Evolutionary conservation across 2,797 vertebrate species (phyloP).

Genomic region (Chelmon rostratus): DNA sequence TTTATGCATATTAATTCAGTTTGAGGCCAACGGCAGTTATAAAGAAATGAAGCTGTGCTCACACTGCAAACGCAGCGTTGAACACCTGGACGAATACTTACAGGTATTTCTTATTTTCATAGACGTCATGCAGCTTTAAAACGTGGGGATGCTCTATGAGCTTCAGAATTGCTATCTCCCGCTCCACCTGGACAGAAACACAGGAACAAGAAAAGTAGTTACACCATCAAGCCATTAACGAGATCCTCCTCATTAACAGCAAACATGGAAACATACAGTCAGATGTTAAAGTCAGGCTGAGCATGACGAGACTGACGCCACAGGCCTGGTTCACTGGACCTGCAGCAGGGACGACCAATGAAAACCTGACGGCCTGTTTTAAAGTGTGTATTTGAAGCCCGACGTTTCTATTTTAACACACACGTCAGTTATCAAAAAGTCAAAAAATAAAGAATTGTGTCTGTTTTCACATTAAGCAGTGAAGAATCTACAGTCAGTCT

Average conservation of each 20-base stretch:
- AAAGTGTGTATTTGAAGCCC: not conserved
- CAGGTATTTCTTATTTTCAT: conserved; percentile 98
- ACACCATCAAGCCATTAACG: not conserved
- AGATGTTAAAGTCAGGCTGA: not conserved
- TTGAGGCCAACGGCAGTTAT: not conserved
- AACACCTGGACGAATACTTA: conserved; percentile 80
- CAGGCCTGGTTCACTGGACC: not conserved
- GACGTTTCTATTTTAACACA: not conserved
- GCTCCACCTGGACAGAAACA: conserved; percentile 89
- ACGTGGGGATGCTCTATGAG: conserved; percentile 97
- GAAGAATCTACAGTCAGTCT: no score
- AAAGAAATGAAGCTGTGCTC: not conserved
- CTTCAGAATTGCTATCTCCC: conserved; percentile 97
- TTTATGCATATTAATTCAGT: not conserved
- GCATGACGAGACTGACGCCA: not conserved
- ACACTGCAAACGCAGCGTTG: not conserved
- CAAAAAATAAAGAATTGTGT: no score
- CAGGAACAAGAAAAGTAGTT: not conserved
- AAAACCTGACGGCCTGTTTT: not conserved
- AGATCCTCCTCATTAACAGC: not conserved
- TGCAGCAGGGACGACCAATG: not conserved
- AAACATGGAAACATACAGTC: not conserved
- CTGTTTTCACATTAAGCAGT: no score
- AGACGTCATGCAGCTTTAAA: conserved; percentile 96
- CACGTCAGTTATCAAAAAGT: no score